Evolutionary conservation across 2,113 vertebrate genomes (phyloP).

Genomic region (Proteles cristata): DNA sequence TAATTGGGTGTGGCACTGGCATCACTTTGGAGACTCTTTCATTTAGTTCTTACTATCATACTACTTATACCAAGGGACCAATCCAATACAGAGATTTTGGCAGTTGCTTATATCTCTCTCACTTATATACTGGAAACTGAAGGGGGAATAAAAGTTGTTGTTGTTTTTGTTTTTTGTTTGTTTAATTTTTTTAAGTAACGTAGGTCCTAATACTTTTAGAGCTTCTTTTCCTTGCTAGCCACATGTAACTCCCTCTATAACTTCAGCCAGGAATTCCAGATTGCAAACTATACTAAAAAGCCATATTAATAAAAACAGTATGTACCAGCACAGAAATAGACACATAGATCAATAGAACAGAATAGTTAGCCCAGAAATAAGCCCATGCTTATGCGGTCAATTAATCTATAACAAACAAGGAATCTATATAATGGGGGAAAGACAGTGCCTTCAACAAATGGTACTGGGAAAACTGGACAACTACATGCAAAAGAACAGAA

Average conservation of each 20-base stretch:
- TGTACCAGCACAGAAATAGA: not conserved
- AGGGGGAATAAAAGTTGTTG: not conserved
- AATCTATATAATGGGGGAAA: not conserved
- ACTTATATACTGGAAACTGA: not conserved
- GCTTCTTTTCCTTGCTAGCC: not conserved
- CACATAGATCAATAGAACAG: not conserved
- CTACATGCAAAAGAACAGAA: not conserved
- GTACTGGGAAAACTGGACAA: not conserved
- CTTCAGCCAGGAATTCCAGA: not conserved
- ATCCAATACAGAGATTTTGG: not conserved
- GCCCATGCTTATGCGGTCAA: not conserved
- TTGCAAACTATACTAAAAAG: not conserved
- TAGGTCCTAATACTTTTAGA: rapidly evolving
- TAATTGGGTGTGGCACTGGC: not conserved
- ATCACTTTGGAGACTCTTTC: not conserved
- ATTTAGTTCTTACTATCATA: not conserved
- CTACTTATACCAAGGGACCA: not conserved
- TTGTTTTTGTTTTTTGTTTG: not conserved
- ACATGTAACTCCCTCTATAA: not conserved
- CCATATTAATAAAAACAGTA: not conserved
- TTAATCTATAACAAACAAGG: not conserved
- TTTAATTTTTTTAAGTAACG: not conserved
- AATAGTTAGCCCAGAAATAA: not conserved
- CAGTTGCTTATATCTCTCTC: not conserved
- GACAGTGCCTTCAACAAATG: not conserved